Conservation (phyloP, 2,888 invertebrate species). For the Bedellia somnulentella region DNA sequence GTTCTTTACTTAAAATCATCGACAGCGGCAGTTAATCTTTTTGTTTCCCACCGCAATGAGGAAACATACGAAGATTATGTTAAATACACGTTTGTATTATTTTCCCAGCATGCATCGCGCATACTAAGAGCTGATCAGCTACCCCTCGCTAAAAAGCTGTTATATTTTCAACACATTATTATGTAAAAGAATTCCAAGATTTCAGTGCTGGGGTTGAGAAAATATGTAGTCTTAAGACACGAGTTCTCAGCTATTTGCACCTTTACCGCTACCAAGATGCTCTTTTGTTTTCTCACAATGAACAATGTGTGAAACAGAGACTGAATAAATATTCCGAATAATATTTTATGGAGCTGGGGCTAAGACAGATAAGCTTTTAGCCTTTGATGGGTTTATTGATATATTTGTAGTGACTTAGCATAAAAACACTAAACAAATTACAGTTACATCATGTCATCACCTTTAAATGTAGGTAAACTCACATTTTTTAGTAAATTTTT, state of each 20-base stretch:
- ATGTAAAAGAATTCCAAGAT: conserved; percentile 54
- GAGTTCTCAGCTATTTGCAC: conserved; percentile 40
- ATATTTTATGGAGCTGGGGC: too few relatives aligned
- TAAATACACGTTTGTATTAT: conserved; percentile 42
- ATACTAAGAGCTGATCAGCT: conserved; percentile 37
- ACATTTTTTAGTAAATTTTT: too few relatives aligned
- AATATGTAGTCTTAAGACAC: conserved; percentile 49
- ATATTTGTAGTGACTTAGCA: too few relatives aligned
- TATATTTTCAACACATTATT: conserved; percentile 58
- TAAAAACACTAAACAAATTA: too few relatives aligned
- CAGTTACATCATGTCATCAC: too few relatives aligned
- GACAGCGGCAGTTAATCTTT: conserved; percentile 6
- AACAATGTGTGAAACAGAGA: too few relatives aligned
- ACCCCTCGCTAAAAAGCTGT: conserved; percentile 45
- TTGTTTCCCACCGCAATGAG: conserved; percentile 16
- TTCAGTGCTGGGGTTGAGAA: conserved; percentile 33
- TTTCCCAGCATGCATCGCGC: conserved; percentile 23
- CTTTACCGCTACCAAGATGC: conserved; percentile 12
- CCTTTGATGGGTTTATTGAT: too few relatives aligned
- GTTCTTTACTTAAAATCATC: too few relatives aligned
- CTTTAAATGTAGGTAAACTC: too few relatives aligned
- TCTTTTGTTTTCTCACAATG: conserved; percentile 7
- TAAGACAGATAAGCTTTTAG: too few relatives aligned
- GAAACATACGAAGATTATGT: conserved; percentile 39
- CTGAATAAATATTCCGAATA: too few relatives aligned